phyloP scores from a whole-genome alignment of 2,113 vertebrate genomes.

The Macquaria ambigua region DNA sequence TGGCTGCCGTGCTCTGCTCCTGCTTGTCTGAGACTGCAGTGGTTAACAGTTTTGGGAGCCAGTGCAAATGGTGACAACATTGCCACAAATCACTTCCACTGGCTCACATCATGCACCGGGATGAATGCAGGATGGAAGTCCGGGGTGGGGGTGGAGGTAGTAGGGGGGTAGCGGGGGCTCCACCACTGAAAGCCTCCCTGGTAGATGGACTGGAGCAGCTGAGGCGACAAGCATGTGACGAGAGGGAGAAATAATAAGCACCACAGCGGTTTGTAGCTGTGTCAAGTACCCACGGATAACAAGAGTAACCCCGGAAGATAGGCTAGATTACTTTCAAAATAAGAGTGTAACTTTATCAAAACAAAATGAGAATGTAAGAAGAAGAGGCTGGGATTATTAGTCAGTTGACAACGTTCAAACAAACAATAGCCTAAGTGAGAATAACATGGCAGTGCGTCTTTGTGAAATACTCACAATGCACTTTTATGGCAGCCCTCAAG shows the following conservation, averaged over 20 bases:
- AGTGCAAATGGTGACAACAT: background rate
- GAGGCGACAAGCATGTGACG: constrained; percentile 75
- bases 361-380: background rate
- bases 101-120: constrained; percentile 21
- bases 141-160: constrained; percentile 1
- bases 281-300: constrained; percentile 4
- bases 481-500: background rate
- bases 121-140: constrained; percentile 8
- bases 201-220: constrained; percentile 82
- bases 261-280: constrained; percentile 38
- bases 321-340: constrained; percentile 55
- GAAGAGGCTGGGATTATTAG: background rate
- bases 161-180: constrained; percentile 7
- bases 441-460: background rate
- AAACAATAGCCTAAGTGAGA: background rate
- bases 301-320: background rate
- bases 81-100: constrained; percentile 21
- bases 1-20: constrained; percentile 30
- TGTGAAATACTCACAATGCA: background rate
- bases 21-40: background rate
- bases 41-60: background rate
- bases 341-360: background rate
- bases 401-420: background rate
- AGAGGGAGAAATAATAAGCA: constrained; percentile 63
- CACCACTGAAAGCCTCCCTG: constrained; percentile 52